Evolutionary conservation across 2,113 vertebrate species (phyloP), one percentile per base, ranked within the genome.

Genomic region (Melanotaenia duboulayi): DNA sequence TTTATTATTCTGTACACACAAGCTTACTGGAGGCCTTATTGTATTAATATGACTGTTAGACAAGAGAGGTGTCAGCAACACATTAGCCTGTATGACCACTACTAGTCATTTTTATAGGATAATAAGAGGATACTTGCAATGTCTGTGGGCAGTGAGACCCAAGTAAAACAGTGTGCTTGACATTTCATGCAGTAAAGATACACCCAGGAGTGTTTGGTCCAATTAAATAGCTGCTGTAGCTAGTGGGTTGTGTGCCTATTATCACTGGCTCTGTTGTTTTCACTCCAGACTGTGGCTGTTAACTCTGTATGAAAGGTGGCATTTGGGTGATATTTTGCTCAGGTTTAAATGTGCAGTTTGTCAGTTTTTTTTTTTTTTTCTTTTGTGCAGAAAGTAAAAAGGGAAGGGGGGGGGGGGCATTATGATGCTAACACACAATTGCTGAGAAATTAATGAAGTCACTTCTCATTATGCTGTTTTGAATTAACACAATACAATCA

Each of bases 191-290:
- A 51, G 62, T 19, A 51, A 35, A 66, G 62, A 35, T 64, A 42
- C 49, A 28, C 60, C 68, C 73, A 62, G 70, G 67, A 78, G 65
- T 71, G 60, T 84, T 78, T 68, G 67, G 73, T 71, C 71, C 71
- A 84, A 68, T 89, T 84, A 86, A 71, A 65, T 39, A 57, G 58
- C 59, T 67, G 66, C 82, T 74, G 76, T n/a, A 8, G 68, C 62
- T 39, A 20, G 50, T 52, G 49, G 50, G 10, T 76, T 55, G 48
- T 72, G 42, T 65, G 49, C 32, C 25, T 56, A 37, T 75, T 79
- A 76, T 35, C 49, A 16, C 23, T 73, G 60, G n/a, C 72, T 71
- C 63, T 71, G 57, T 19, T 42, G 42, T 46, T 66, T 55, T 67
- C 50, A 28, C 65, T 61, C 28, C 4, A 58, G 49, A 24, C 55